Evolutionary conservation across 2,888 invertebrate species (phyloP), one percentile per base, ranked within the genome.

Genomic region (Sarcophaga caerulescens): DNA sequence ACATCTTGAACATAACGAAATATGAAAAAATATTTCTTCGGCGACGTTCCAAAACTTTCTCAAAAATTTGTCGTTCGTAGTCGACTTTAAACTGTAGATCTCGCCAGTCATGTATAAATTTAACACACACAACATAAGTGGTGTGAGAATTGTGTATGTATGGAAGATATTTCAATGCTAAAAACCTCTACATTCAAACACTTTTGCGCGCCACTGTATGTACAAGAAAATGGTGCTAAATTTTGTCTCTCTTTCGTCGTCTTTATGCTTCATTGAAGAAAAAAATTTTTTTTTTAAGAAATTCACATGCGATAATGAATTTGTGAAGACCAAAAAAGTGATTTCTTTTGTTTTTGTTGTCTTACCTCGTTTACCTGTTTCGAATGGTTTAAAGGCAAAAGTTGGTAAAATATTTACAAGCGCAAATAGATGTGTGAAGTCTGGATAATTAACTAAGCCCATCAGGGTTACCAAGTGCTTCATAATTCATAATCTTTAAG

Each of bases 261-360:
- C 35, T 35, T 35, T 8, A 12, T 17, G 17, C 68, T 77, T 62
- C 77, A 69, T 69, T 69, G n/a, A 76, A 45, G 21, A 21, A 35
- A 17, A 17, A 52, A 52, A n/a, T n/a, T 35, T 66, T 45, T 25
- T 59, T 35, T 59, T 59, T 73, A 23, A 3, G 21, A 45, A 45
- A 47, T 69, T 77, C 77, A 69, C 66, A 68, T 57, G 68, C 47
- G 68, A 77, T 77, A 77, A 44, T 35, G 17, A 65, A 66, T 35
- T 44, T n/a, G 60, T 14, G 35, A 66, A 35, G 21, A 76, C 14
- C 52, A 17, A 14, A 14, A 17, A 52, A 52, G 1, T 52, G 12
- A 52, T 52, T 52, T 52, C 4, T 52, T 14, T 52, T 52, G 45
- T 23, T 63, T 21, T 62, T 44, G 45, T 23, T 47, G 10, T 14